A percentile compares a stretch with the other conserved stretches of the same genome.
Evolutionary conservation across 2,888 invertebrate species (phyloP).

Genomic region (Rotaria sp.): DNA sequence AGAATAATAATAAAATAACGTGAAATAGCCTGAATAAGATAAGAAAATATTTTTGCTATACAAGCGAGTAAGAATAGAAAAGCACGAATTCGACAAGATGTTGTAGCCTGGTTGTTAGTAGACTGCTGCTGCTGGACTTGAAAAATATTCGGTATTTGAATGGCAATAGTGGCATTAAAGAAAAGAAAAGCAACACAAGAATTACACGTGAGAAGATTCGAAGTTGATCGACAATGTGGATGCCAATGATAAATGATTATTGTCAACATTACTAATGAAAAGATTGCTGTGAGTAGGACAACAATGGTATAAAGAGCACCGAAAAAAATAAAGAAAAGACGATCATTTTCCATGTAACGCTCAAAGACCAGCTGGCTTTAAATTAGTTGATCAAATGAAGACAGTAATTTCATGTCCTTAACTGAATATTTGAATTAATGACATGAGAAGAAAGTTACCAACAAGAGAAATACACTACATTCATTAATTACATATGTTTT

Average conservation of each 20-base stretch:
- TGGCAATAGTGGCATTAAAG: neutral
- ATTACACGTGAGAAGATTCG: neutral
- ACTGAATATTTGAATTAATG: too few species aligned
- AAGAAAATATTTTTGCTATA: neutral
- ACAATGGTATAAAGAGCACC: neutral
- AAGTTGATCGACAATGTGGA: neutral
- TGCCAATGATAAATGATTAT: neutral
- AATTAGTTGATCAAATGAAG: too few species aligned
- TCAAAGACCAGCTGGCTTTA: too few species aligned
- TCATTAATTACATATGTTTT: too few species aligned
- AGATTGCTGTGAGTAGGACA: neutral
- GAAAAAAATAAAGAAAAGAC: neutral
- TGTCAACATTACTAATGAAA: neutral
- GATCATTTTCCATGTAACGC: neutral
- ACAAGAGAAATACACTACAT: too few species aligned
- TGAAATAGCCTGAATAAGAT: neutral
- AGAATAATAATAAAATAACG: conserved; percentile 12
- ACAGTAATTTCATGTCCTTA: too few species aligned
- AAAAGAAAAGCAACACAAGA: neutral
- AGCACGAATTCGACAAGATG: neutral
- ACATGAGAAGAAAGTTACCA: too few species aligned
- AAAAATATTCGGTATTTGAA: neutral
- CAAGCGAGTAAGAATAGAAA: neutral
- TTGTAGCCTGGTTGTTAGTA: neutral
- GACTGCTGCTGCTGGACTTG: neutral